These are phyloP conservation scores for Halcyon malimbica DNA, from an alignment of 2,113 vertebrate genomes.

Conservation along the genomic window DNA sequence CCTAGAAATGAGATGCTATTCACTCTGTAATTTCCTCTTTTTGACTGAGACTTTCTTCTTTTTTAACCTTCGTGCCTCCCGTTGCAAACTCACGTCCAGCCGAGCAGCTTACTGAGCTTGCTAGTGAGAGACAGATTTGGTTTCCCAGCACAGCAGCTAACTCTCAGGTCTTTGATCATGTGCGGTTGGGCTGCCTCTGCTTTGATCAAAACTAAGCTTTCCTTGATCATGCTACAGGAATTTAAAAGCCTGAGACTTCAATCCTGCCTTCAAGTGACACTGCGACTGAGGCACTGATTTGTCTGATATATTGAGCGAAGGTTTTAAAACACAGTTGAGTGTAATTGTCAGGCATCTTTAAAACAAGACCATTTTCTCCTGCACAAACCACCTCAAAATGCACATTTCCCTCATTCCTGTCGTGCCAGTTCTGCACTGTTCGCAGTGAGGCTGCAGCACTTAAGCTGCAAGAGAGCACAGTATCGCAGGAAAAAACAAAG, in stretches of 20 bases:
- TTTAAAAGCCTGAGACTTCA: neutral
- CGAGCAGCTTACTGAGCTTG: neutral
- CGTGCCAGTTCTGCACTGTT: neutral
- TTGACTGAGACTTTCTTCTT: neutral
- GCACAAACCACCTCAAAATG: neutral
- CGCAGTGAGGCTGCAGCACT: neutral
- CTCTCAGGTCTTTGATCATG: constrained; percentile 1
- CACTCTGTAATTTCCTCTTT: neutral
- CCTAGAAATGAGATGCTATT: neutral
- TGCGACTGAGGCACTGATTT: neutral
- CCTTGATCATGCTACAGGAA: neutral
- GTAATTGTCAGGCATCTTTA: neutral
- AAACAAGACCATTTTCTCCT: neutral
- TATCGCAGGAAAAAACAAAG: neutral
- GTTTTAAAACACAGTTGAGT: neutral
- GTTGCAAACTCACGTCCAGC: neutral
- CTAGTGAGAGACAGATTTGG: neutral
- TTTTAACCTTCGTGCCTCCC: neutral
- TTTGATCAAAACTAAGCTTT: constrained; percentile 30
- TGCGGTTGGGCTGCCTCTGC: neutral
- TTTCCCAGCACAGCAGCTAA: neutral
- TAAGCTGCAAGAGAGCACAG: accelerated
- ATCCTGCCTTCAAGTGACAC: neutral
- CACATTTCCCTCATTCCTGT: neutral
- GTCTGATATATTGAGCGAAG: neutral